Evolutionary conservation across 2,888 invertebrate species (phyloP).

Genomic region (Hipparchia semele): DNA sequence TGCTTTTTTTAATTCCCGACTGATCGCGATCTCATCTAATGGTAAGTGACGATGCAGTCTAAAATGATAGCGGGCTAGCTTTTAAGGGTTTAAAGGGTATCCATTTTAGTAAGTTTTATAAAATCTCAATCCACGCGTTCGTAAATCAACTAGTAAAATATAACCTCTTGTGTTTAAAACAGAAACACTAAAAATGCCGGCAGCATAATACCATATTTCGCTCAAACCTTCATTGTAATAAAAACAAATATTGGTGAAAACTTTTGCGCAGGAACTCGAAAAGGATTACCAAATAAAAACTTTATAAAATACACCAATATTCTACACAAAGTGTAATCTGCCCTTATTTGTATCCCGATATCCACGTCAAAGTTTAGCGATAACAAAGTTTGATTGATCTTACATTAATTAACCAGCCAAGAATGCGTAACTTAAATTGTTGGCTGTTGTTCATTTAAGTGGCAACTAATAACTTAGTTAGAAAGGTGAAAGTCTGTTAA

Average conservation of each 20-base stretch:
- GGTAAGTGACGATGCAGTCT: too few relatives aligned
- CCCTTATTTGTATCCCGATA: conserved; percentile 31
- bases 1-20: too few relatives aligned
- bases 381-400: conserved; percentile 44
- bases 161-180: not conserved
- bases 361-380: conserved; percentile 40
- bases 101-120: too few relatives aligned
- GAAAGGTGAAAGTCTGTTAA: conserved; percentile 66
- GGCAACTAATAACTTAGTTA: conserved; percentile 69
- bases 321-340: conserved; percentile 19
- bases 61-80: too few relatives aligned
- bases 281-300: conserved; percentile 20
- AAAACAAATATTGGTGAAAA: conserved; percentile 18
- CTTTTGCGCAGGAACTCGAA: conserved; percentile 3
- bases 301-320: conserved; percentile 15
- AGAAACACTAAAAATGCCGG: not conserved
- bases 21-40: too few relatives aligned
- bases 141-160: not conserved
- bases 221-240: conserved; percentile 7
- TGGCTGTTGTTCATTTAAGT: conserved; percentile 59
- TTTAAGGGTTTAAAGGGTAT: too few relatives aligned
- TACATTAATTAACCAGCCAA: conserved; percentile 48
- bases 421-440: conserved; percentile 66
- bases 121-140: too few relatives aligned
- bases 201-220: not conserved